Conservation (phyloP, 1,140 invertebrate species). For the Papilio xuthus region DNA sequence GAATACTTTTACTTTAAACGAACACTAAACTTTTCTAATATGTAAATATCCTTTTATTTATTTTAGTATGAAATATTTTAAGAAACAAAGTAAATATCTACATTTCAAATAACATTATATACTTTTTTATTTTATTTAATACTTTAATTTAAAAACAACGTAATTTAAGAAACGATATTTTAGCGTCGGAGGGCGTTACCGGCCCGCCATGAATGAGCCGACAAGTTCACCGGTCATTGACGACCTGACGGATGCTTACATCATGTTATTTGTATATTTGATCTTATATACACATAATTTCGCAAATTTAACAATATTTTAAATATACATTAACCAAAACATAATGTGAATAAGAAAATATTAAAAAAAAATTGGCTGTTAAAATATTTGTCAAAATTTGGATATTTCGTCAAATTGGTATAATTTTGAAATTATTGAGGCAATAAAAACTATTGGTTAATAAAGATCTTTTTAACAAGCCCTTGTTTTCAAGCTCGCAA, state of each 20-base stretch:
- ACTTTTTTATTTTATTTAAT: too few species aligned
- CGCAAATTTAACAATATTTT: not conserved
- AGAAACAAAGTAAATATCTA: not conserved
- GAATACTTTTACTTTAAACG: not conserved
- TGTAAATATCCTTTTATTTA: too few species aligned
- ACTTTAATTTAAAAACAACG: not conserved
- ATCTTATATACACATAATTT: not conserved
- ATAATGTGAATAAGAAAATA: not conserved
- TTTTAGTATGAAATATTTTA: too few species aligned
- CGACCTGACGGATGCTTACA: not conserved
- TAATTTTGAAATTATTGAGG: too few species aligned
- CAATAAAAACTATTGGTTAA: not conserved
- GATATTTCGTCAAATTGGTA: too few species aligned
- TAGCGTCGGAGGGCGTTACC: slow-evolving; percentile 4
- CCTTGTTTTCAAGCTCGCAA: not conserved
- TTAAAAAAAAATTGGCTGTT: not conserved
- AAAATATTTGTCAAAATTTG: not conserved
- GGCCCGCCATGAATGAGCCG: slow-evolving; percentile 12
- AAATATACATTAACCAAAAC: not conserved
- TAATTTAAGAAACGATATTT: not conserved
- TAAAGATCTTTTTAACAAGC: not conserved
- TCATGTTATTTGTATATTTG: not conserved
- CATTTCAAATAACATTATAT: not conserved
- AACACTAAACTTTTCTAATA: too few species aligned
- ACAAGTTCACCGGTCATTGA: slow-evolving; percentile 10